Conservation (phyloP, 2,888 invertebrate species). For the Erebia palarica region DNA sequence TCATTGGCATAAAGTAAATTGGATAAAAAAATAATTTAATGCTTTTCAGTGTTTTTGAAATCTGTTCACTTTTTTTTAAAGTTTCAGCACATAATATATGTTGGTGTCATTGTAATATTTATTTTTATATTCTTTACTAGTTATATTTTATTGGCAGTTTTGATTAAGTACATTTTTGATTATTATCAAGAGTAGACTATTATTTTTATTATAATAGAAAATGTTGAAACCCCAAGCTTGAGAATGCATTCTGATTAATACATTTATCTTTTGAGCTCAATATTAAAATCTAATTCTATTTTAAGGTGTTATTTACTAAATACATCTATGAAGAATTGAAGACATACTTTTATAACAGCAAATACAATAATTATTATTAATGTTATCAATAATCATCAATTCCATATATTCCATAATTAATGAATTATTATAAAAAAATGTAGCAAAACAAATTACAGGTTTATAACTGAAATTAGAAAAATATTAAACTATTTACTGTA, state of each 20-base stretch:
- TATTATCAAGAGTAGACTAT: not conserved
- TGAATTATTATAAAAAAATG: not conserved
- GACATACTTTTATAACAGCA: not conserved
- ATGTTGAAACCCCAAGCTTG: not conserved
- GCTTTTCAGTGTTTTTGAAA: too few relatives aligned
- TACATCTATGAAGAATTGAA: not conserved
- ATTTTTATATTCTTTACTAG: not conserved
- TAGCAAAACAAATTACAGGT: not conserved
- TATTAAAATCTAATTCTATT: constrained; percentile 9
- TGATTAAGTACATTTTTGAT: constrained; percentile 26
- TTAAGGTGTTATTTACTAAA: constrained; percentile 1
- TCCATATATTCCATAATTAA: not conserved
- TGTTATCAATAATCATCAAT: not conserved
- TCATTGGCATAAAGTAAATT: too few relatives aligned
- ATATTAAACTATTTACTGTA: not conserved
- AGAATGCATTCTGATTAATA: constrained; percentile 5
- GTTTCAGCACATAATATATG: too few relatives aligned
- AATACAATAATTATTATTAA: not conserved
- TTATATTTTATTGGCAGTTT: constrained; percentile 24
- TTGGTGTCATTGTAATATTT: not conserved
- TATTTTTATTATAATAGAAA: constrained; percentile 8
- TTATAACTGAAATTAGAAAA: not conserved
- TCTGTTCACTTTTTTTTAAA: too few relatives aligned
- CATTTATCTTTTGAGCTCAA: constrained; percentile 35
- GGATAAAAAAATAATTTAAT: too few relatives aligned